Evolutionary conservation across 2,113 vertebrate genomes (phyloP).

Genomic region (Gymnogyps californianus): DNA sequence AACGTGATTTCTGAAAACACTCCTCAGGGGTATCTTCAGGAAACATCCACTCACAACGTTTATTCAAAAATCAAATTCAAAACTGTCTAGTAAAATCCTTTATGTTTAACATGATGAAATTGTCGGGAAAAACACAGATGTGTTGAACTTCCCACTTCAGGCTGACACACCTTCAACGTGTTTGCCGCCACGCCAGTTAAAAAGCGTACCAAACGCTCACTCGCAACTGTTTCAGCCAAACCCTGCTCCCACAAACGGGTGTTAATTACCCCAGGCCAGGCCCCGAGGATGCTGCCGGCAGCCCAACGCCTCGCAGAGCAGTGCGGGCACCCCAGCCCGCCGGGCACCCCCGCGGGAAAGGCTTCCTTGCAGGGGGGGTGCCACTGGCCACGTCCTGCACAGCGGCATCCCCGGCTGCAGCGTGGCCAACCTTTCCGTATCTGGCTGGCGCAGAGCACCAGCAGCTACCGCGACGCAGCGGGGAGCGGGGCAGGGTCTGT

Average conservation of each 20-base stretch:
- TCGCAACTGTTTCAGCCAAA: not conserved
- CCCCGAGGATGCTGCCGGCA: not conserved
- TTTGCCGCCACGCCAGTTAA: not conserved
- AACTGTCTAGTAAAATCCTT: not conserved
- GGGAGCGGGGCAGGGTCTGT: accelerated
- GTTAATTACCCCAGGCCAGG: not conserved
- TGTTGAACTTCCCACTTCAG: not conserved
- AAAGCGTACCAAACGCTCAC: accelerated
- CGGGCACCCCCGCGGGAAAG: too few relatives aligned
- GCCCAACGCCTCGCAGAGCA: accelerated
- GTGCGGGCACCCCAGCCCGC: accelerated
- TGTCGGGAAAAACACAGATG: accelerated
- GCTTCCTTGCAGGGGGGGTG: not conserved
- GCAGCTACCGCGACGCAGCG: accelerated
- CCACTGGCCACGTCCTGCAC: accelerated
- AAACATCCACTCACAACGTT: accelerated
- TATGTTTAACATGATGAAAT: not conserved
- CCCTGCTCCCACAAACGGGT: accelerated
- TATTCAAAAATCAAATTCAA: not conserved
- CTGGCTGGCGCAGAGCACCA: not conserved
- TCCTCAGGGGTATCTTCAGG: not conserved
- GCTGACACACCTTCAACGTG: accelerated
- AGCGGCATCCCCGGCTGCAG: not conserved
- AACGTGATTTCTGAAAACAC: accelerated
- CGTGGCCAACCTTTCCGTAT: accelerated